Evolutionary conservation across 2,888 invertebrate species (phyloP), one percentile per base, ranked within the genome.

Genomic region (Amorpha juglandis): DNA sequence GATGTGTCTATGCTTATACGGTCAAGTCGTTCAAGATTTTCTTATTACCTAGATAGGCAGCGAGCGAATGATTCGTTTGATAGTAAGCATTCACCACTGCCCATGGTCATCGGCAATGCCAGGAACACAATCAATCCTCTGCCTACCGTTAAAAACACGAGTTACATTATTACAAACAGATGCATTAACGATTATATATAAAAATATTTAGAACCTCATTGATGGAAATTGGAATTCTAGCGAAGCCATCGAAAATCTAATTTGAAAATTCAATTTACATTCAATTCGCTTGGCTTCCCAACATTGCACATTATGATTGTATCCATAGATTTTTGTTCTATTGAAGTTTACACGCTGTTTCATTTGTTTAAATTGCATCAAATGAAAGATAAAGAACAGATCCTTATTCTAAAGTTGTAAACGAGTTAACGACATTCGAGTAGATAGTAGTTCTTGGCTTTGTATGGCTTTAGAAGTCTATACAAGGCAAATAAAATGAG

Each of bases 251-350:
- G 1, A 38, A 38, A 42, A 11, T 1, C 12, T 19, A 6, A 42
- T 58, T 35, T 8, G 45, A 58, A 12, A 42, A 35, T 55, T 55
- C 35, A 55, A 55, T 55, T 55, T 55, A 38, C 16, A 55, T 11
- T n/a, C 16, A 55, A 38, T 38, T 55, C 35, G 16, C 11, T 55
- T 58, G 58, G 58, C 58, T 58, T 58, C 58, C 27, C 3, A 21
- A 42, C 42, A 38, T 16, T 19, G 38, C 19, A 42, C 11, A 19
- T 16, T 50, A 11, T 58, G 19, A 58, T 42, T 58, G 38, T 38
- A 38, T 16, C 11, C 11, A 35, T 33, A n/a, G 8, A 16, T 38
- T 16, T 1, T 8, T 55, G 16, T 55, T 38, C 9, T 35, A n/a
- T 55, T n/a, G 53, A 53, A 53, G 14, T 14, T 9, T 38, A 38